Evolutionary conservation across 2,888 invertebrate genomes (phyloP).

Genomic region (Megamerina dolium): DNA sequence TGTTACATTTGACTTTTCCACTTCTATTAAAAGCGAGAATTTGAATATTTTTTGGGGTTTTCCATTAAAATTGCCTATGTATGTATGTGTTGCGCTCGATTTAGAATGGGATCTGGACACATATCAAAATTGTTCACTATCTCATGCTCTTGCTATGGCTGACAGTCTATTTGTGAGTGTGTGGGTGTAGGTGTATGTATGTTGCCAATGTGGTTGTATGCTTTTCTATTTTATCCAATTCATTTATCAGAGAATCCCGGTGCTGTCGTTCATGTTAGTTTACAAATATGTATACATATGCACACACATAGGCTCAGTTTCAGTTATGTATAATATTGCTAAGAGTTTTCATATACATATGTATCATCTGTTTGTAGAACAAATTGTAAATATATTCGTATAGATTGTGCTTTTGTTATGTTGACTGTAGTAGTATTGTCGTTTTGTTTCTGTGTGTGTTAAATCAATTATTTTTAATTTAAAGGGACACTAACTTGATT

Average conservation of each 20-base stretch:
- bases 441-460: slow-evolving; percentile 23
- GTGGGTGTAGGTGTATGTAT: not conserved
- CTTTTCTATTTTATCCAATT: slow-evolving; percentile 27
- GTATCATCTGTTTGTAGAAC: no score
- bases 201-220: slow-evolving; percentile 20
- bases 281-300: slow-evolving; percentile 2
- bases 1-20: slow-evolving; percentile 3
- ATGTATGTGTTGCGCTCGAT: not conserved
- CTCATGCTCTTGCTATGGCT: no score
- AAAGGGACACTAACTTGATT: slow-evolving; percentile 36
- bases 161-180: not conserved
- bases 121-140: not conserved
- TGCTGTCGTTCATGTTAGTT: slow-evolving; percentile 10
- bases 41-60: slow-evolving; percentile 17
- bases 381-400: no score
- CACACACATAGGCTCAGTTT: no score
- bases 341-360: no score
- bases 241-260: slow-evolving; percentile 27
- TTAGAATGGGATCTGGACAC: not conserved
- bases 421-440: slow-evolving; percentile 9
- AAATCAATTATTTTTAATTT: slow-evolving; percentile 40
- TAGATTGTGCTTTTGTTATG: not conserved
- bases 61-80: slow-evolving; percentile 3
- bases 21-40: slow-evolving; percentile 9
- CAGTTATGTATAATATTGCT: no score